phyloP scores from a whole-genome alignment of 2,888 invertebrate genomes.

The Eilema depressum region DNA sequence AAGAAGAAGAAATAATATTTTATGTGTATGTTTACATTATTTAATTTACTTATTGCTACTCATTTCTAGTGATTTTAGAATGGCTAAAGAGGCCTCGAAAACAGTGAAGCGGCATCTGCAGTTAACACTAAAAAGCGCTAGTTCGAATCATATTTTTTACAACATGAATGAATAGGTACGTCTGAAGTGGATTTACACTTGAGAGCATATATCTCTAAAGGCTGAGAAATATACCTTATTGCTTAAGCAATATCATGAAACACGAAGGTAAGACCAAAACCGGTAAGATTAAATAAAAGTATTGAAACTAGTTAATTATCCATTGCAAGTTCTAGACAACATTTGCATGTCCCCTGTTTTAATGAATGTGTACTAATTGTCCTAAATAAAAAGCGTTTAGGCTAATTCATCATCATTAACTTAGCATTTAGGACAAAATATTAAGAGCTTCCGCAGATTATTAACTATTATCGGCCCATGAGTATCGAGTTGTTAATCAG shows the following conservation, averaged over 20 bases:
- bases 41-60: not conserved
- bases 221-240: not conserved
- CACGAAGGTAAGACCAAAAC: slow-evolving; percentile 3
- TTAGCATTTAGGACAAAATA: slow-evolving; percentile 15
- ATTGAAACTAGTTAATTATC: slow-evolving; percentile 59
- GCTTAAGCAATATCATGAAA: slow-evolving; percentile 6
- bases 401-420: slow-evolving; percentile 7
- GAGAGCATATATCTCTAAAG: not conserved
- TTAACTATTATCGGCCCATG: not conserved
- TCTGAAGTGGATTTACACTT: not conserved
- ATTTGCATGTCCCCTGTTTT: slow-evolving; percentile 35
- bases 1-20: no score
- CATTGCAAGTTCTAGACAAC: slow-evolving; percentile 48
- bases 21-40: not conserved
- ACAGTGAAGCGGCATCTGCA: not conserved
- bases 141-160: not conserved
- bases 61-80: no score
- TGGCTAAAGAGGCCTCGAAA: no score
- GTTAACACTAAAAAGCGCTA: no score
- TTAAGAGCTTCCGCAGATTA: slow-evolving; percentile 9
- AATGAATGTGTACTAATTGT: slow-evolving; percentile 43
- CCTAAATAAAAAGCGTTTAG: slow-evolving; percentile 36
- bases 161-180: not conserved
- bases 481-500: not conserved
- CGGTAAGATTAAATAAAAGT: slow-evolving; percentile 49